These are phyloP conservation scores for Cheilosia vernalis DNA, from an alignment of 2,888 invertebrate species.

Conservation along the genomic window DNA sequence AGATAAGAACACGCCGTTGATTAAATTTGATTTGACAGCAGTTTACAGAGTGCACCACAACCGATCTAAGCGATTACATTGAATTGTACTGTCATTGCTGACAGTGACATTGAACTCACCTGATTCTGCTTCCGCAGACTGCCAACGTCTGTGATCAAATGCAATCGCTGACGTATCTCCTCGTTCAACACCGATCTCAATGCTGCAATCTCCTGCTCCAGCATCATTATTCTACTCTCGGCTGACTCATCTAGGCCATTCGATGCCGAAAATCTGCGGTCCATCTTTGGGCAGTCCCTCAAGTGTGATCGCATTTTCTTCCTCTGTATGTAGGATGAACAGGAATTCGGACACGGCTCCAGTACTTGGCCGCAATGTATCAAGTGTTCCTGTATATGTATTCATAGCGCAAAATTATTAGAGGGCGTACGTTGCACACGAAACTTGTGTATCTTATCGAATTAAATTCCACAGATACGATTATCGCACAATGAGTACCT, in stretches of 20 bases:
- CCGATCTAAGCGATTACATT: background rate
- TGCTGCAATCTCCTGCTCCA: conserved; percentile 80
- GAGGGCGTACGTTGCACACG: conserved; percentile 56
- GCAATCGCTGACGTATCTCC: conserved; percentile 82
- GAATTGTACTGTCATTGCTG: no score
- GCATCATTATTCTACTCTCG: conserved; percentile 78
- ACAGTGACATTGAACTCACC: conserved; percentile 43
- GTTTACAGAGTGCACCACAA: background rate
- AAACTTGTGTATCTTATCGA: conserved; percentile 33
- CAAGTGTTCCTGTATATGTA: conserved; percentile 86
- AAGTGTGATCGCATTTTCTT: conserved; percentile 86
- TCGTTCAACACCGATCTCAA: conserved; percentile 82
- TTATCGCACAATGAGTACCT: conserved; percentile 83
- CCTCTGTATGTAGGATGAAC: conserved; percentile 88
- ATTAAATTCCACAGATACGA: conserved; percentile 28
- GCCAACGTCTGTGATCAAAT: conserved; percentile 83
- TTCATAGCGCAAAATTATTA: conserved; percentile 38
- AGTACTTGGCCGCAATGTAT: conserved; percentile 89
- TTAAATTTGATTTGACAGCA: background rate
- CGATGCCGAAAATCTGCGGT: conserved; percentile 55
- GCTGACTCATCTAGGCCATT: conserved; percentile 76
- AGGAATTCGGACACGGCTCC: conserved; percentile 88
- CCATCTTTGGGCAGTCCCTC: conserved; percentile 83
- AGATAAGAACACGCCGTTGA: background rate
- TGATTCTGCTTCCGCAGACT: conserved; percentile 83